phyloP scores from a whole-genome alignment of 2,113 vertebrate genomes.

The Xiphophorus hellerii region DNA sequence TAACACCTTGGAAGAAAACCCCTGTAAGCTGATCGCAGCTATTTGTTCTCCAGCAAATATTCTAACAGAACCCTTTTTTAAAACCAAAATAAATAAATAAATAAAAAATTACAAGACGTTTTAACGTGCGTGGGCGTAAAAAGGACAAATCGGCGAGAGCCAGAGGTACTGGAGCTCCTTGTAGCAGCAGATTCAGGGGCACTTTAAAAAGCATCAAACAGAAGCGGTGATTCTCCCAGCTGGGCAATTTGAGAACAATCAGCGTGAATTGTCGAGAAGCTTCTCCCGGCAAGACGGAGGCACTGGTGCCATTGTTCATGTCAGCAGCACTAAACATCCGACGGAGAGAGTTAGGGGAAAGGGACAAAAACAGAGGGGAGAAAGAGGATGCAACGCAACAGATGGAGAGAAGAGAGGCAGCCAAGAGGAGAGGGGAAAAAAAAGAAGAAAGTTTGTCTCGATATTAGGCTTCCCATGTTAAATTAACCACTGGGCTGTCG shows the following conservation, averaged over 20 bases:
- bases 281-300: slow-evolving; percentile 46
- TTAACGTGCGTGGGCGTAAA: not conserved
- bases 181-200: slow-evolving; percentile 66
- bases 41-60: slow-evolving; percentile 47
- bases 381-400: not conserved
- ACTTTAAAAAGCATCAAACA: slow-evolving; percentile 70
- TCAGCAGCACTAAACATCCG: slow-evolving; percentile 59
- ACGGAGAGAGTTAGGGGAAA: slow-evolving; percentile 10
- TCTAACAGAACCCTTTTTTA: slow-evolving; percentile 28
- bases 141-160: slow-evolving; percentile 50
- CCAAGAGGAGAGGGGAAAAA: slow-evolving; percentile 9
- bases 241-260: slow-evolving; percentile 78
- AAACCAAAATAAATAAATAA: not conserved
- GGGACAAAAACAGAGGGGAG: not conserved
- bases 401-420: not conserved
- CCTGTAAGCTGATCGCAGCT: slow-evolving; percentile 19
- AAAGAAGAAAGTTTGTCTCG: slow-evolving; percentile 21
- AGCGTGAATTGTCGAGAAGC: slow-evolving; percentile 65
- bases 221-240: slow-evolving; percentile 71
- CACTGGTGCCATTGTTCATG: slow-evolving; percentile 68
- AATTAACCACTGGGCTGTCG: slow-evolving; percentile 50
- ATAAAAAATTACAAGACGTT: slow-evolving; percentile 12
- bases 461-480: slow-evolving; percentile 52
- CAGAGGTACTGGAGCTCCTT: slow-evolving; percentile 36
- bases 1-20: slow-evolving; percentile 31